Base-by-base conservation (phyloP, 64 coral and sea anemone species). In the Stichodactyla mertensii region DNA sequence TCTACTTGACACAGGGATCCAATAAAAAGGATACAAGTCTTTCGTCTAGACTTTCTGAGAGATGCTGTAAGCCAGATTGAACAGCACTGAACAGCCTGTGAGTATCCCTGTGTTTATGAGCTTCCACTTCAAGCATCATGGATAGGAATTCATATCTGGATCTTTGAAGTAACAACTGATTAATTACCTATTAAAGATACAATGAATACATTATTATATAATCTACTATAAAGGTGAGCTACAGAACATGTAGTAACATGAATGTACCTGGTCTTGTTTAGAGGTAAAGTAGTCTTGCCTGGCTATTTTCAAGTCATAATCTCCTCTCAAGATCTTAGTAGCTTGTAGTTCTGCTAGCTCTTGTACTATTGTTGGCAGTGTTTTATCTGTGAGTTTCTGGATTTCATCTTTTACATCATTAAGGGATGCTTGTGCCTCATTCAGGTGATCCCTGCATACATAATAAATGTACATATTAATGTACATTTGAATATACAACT, bases 281-380 rank as follows among this genome's bases (percentile, higher is more conserved):
- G 95, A 98, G 31, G 92, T 94, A 16, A 98, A 94, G 84, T 98
- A 98, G 52, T 98, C 89, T 67, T 98, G 95, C 12, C 95, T 91
- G 71, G 95, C 92, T 84, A 98, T 98, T 83, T 98, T 98, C 71
- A 98, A 78, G 15, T 94, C 69, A 86, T 94, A 98, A 55, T 98
- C 95, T 54, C 95, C 95, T 88, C 87, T 86, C 5, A 98, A 57
- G 20, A 98, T 90, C 77, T 91, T 87, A 69, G 89, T 92, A 14
- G 95, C 90, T 55, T 98, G 95, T 51, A 98, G 83, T 82, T 98
- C 89, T 31, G 89, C 95, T 23, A 98, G 87, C 61, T 94, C 95
- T 18, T 89, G 84, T 10, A 98, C 83, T 14, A 98, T 64, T 55
- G 71, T 64, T 74, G 95, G 90, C 6, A 98, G 78, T 20, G 81